Percentiles rank a stretch among this genome's conserved stretches.
These are phyloP conservation scores for Gallinago solitaria DNA, from an alignment of 2,797 vertebrate genomes.

Conservation along the genomic window DNA sequence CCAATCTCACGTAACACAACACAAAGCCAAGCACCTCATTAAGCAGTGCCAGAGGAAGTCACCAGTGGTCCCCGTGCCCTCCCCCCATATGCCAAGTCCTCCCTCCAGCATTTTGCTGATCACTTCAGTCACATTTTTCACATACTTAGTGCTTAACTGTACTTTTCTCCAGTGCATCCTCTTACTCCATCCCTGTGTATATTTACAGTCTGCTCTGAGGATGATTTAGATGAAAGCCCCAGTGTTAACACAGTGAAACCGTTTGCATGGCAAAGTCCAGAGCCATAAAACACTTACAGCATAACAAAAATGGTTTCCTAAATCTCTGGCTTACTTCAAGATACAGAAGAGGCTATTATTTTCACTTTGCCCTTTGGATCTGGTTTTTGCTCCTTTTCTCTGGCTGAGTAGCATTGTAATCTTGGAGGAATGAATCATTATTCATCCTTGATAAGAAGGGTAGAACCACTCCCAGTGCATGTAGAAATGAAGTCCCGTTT, in stretches of 20 bases:
- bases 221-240: neutral
- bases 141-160: neutral
- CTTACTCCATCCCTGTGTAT: neutral
- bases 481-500: neutral
- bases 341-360: neutral
- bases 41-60: neutral
- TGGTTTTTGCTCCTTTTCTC: neutral
- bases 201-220: neutral
- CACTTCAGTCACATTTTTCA: neutral
- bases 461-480: neutral
- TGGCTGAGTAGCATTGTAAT: neutral
- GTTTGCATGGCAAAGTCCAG: neutral
- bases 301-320: neutral
- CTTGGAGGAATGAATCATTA: neutral
- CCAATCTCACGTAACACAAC: neutral
- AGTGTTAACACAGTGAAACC: neutral
- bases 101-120: neutral
- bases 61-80: neutral
- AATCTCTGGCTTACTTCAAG: slow-evolving; percentile 5
- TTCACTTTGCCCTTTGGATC: neutral
- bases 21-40: neutral
- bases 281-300: neutral
- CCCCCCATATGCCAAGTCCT: neutral
- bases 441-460: neutral
- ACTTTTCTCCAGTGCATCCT: neutral